Conservation (phyloP, 2,113 vertebrate species). For the Tricholaema leucomelas region DNA sequence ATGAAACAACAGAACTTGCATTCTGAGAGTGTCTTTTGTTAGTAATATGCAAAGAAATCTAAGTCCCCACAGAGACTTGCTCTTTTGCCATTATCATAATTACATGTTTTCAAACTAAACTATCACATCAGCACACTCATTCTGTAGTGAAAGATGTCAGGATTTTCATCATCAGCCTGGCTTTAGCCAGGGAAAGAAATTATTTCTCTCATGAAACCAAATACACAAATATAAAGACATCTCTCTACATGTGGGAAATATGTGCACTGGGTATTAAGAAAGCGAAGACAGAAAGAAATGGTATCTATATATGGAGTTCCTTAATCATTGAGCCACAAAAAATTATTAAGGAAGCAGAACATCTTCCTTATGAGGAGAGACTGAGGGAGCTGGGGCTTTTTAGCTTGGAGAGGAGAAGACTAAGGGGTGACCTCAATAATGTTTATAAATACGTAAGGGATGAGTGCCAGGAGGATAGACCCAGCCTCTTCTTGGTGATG, state of each 20-base stretch:
- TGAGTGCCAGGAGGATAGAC: no score
- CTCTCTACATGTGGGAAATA: background rate
- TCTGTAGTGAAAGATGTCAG: background rate
- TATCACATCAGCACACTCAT: background rate
- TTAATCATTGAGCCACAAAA: no score
- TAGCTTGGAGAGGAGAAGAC: no score
- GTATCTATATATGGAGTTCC: background rate
- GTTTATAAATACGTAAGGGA: no score
- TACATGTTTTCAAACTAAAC: slow-evolving; percentile 21
- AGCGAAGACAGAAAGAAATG: background rate
- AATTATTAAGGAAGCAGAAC: no score
- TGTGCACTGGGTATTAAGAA: background rate
- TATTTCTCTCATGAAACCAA: background rate
- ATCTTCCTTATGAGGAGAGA: no score
- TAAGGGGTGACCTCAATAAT: no score
- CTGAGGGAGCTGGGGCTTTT: no score
- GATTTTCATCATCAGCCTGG: background rate
- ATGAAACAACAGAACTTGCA: slow-evolving; percentile 42
- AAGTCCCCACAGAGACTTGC: slow-evolving; percentile 14
- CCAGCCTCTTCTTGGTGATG: no score
- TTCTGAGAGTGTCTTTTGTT: slow-evolving; percentile 46
- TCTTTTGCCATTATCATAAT: slow-evolving; percentile 48
- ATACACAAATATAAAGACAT: background rate
- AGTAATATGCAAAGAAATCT: slow-evolving; percentile 12
- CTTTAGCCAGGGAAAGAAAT: background rate